Evolutionary conservation across 2,113 vertebrate species (phyloP), one percentile per base, ranked within the genome.

Genomic region (Bubo blakistoni): DNA sequence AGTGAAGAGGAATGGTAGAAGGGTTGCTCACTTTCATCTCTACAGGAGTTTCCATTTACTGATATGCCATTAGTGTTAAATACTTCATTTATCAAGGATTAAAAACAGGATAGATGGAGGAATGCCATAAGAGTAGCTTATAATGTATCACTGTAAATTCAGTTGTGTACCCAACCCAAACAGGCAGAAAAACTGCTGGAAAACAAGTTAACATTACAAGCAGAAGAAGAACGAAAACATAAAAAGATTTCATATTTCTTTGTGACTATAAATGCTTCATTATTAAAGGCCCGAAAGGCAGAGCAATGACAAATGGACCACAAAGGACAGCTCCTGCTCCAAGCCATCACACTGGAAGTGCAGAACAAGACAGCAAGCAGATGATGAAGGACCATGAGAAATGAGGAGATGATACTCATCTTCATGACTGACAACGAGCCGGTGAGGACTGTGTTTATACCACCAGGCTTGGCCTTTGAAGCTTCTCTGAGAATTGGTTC

Each of bases 31-130:
- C 94, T 91, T 93, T 93, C 78, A 97, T 95, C 93, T 96, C 94
- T 87, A 67, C 78, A 88, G 93, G 91, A 90, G 78, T 40, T 94
- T 83, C 89, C 87, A 88, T 94, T 89, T 95, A 73, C 46, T 73
- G 52, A 22, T 40, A 47, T 46, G 87, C 67, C 89, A 95, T 92
- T 88, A 95, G 82, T 70, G 88, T 95, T 94, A 95, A 95, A 97
- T 94, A 97, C 86, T 89, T 86, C 81, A 93, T 94, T 94, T 97
- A 94, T 93, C 89, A 92, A 78, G 85, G 89, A 94, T 96, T 95
- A 95, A 95, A 96, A 72, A 6, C 89, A 79, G 82, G 88, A 63
- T 65, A 55, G 88, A 78, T 73, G 86, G 79, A 96, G 91, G 73
- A 93, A 93, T 90, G 90, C 84, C 40, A 3, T 11, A 25, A 71